Base-by-base conservation (phyloP, 1,140 invertebrate species). In the Eubasilissa regina region DNA sequence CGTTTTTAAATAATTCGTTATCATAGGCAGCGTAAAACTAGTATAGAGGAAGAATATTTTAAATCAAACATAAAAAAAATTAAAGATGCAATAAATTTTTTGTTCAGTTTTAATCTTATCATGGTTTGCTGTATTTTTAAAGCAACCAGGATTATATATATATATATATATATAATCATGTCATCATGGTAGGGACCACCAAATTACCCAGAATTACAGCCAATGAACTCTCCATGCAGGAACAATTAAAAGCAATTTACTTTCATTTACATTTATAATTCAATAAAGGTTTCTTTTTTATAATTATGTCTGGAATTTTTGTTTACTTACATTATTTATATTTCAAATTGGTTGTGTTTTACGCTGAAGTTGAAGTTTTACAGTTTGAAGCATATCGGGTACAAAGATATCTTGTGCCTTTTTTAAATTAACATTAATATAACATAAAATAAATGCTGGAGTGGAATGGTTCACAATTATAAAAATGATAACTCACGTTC, bases 191-290 rank as follows among this genome's bases (percentile, higher is more conserved):
- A n/a, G 98, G 98, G 53, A 93, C 98, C 79, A 92, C 86, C 82
- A 83, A 83, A 17, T 73, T 89, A 78, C 87, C 88, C 25, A 85
- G 86, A 51, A 89, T 89, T 72, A 87, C 87, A 74, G 85, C 87
- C 70, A 72, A 81, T 60, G 62, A 45, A 4, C 45, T 79, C 10
- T 43, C 25, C n/a, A 15, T 53, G 21, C 35, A 56, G 25, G 21
- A 1, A 44, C 17, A 75, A 73, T 62, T 51, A 72, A 44, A 44
- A 53, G 19, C 19, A 53, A 35, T 73, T 53, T 21, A 35, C 11
- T 45, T 77, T 62, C 13, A 77, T 51, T 60, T 60, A 45, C 56
- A 43, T 77, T 76, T 66, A 45, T 60, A 75, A 44, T 73, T 73
- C 68, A 73, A 73, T 73, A 73, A 73, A 73, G 68, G 68, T 73